These are phyloP conservation scores for Coracias cyanogaster DNA, from an alignment of 2,797 vertebrate species.

Conservation along the genomic window DNA sequence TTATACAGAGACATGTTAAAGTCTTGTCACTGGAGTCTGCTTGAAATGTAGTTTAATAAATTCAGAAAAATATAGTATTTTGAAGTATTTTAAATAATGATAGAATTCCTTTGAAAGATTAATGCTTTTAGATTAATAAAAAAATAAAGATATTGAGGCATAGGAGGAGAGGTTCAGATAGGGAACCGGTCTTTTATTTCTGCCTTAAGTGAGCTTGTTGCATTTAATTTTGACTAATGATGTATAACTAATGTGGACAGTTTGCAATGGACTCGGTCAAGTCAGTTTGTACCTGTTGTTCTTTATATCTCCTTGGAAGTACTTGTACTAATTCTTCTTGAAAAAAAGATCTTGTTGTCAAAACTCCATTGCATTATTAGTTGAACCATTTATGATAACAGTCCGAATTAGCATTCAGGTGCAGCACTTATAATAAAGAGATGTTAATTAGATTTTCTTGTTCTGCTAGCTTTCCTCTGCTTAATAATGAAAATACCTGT, in stretches of 20 bases:
- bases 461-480: slow-evolving; percentile 50
- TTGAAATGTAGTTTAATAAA: not conserved
- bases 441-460: slow-evolving; percentile 36
- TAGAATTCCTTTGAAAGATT: not conserved
- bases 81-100: not conserved
- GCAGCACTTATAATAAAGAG: slow-evolving; percentile 38
- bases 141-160: not conserved
- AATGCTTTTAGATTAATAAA: not conserved
- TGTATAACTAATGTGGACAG: not conserved
- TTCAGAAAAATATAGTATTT: not conserved
- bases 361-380: slow-evolving; percentile 50
- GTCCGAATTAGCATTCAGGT: slow-evolving; percentile 57
- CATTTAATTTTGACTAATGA: not conserved
- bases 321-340: slow-evolving; percentile 48
- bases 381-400: slow-evolving; percentile 42
- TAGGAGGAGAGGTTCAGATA: not conserved
- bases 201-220: not conserved
- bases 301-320: slow-evolving; percentile 51
- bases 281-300: slow-evolving; percentile 61
- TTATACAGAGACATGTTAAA: not conserved
- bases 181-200: not conserved
- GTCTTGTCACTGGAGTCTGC: not conserved
- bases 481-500: slow-evolving; percentile 35
- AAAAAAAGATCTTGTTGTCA: slow-evolving; percentile 61
- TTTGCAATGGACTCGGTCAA: not conserved